Evolutionary conservation across 2,888 invertebrate genomes (phyloP), one percentile per base, ranked within the genome.

Genomic region (Chironomus riparius): DNA sequence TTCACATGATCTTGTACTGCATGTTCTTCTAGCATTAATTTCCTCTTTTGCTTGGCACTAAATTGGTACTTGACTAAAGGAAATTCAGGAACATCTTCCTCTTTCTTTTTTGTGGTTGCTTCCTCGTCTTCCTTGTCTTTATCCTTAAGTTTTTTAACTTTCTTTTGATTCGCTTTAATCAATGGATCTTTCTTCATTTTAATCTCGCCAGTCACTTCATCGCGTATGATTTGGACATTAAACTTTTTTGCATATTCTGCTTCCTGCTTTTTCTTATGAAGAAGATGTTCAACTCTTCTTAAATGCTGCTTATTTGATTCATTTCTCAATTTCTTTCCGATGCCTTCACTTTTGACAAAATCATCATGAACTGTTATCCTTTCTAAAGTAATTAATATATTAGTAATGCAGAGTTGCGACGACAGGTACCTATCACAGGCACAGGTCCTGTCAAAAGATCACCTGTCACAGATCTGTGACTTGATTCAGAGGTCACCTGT

Each of bases 241-340:
- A 86, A 90, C 78, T 90, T 89, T 15, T 86, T 84, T 80, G 89
- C 89, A 80, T 89, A 89, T 68, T 85, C 84, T 0, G 87, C 85
- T 81, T 90, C 90, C 62, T 86, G 85, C 1, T 89, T 81, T n/a
- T 88, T 87, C 15, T 88, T 86, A 13, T 86, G 84, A 7, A 91
- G 88, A 15, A 90, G 88, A 77, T 86, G 86, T 80, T 88, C 88
- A 47, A 93, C 89, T 75, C 93, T 86, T 15, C 86, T 82, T 71
- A 91, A 83, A 81, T 92, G 93, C 6, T 84, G 84, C n/a, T 85
- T 82, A 13, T 87, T 86, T 0, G 86, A 85, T 83, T 93, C 93
- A 0, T 88, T 80, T 80, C 5, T 80, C 79, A 77, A 79, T 79
- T 73, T 72, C 78, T 15, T 74, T 76, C 72, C 77, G 76, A 56